Conservation (phyloP, 64 coral and sea anemone genomes). For the Cladopsammia gracilis region DNA sequence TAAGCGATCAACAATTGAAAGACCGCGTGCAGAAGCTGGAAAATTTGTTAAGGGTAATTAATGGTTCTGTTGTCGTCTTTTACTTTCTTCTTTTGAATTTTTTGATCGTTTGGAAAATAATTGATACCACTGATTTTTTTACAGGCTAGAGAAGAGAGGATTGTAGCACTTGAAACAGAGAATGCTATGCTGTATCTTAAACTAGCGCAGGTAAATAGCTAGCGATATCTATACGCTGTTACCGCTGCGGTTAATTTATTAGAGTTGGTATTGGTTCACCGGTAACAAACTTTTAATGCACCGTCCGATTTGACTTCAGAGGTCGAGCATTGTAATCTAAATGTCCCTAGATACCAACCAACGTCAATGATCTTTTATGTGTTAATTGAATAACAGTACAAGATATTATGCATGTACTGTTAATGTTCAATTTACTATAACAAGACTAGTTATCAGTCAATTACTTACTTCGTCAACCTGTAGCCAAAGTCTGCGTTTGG, state of each 20-base stretch:
- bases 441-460: too few relatives aligned
- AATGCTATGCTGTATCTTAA: constrained; percentile 99
- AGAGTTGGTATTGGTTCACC: too few relatives aligned
- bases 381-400: too few relatives aligned
- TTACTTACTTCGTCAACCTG: too few relatives aligned
- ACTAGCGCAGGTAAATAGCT: constrained; percentile 86
- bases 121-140: not conserved
- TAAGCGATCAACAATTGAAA: constrained; percentile 68
- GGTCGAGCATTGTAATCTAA: too few relatives aligned
- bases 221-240: not conserved
- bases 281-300: too few relatives aligned
- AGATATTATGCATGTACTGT: too few relatives aligned
- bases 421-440: not conserved
- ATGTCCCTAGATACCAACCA: too few relatives aligned
- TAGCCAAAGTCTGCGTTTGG: too few relatives aligned
- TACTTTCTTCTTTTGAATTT: constrained; percentile 1
- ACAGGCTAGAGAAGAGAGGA: constrained; percentile 97
- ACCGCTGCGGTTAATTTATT: too few relatives aligned
- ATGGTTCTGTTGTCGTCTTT: not conserved
- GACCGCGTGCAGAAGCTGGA: constrained; percentile 97
- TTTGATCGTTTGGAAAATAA: not conserved
- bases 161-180: constrained; percentile 96
- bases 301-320: too few relatives aligned
- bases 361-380: too few relatives aligned
- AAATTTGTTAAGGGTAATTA: constrained; percentile 84